A percentile compares a stretch with the other conserved stretches of the same genome.
phyloP scores from a whole-genome alignment of 2,888 invertebrate genomes.

The Deilephila elpenor region DNA sequence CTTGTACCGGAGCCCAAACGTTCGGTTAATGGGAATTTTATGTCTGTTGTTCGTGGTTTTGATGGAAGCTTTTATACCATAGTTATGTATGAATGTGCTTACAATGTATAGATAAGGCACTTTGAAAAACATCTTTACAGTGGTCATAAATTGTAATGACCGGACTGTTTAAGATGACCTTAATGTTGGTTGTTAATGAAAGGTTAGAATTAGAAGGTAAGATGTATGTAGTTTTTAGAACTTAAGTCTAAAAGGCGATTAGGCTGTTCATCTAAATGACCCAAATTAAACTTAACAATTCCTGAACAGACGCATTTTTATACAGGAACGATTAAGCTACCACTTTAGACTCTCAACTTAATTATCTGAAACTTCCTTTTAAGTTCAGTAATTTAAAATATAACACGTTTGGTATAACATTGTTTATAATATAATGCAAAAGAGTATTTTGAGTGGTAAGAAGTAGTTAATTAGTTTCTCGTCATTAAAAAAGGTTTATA shows the following conservation, averaged over 20 bases:
- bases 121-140: slow-evolving; percentile 23
- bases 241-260: background rate
- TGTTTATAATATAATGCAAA: too few species aligned
- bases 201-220: background rate
- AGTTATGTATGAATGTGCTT: background rate
- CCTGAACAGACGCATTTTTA: too few species aligned
- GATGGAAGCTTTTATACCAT: slow-evolving; percentile 28
- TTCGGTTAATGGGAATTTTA: slow-evolving; percentile 35
- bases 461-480: too few species aligned
- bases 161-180: background rate
- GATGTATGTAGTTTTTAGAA: background rate
- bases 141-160: background rate
- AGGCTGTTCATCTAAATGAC: too few species aligned
- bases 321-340: too few species aligned
- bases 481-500: too few species aligned
- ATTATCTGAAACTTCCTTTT: too few species aligned
- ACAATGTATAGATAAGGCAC: slow-evolving; percentile 4
- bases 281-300: too few species aligned
- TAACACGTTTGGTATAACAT: too few species aligned
- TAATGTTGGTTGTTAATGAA: background rate
- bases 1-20: slow-evolving; percentile 30
- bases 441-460: too few species aligned
- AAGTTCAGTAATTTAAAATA: too few species aligned
- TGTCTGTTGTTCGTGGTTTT: slow-evolving; percentile 33
- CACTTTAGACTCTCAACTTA: too few species aligned